A percentile compares a stretch with the other conserved stretches of the same genome.
These are phyloP conservation scores for Taxidea taxus DNA, from an alignment of 2,113 vertebrate species.

Conservation along the genomic window DNA sequence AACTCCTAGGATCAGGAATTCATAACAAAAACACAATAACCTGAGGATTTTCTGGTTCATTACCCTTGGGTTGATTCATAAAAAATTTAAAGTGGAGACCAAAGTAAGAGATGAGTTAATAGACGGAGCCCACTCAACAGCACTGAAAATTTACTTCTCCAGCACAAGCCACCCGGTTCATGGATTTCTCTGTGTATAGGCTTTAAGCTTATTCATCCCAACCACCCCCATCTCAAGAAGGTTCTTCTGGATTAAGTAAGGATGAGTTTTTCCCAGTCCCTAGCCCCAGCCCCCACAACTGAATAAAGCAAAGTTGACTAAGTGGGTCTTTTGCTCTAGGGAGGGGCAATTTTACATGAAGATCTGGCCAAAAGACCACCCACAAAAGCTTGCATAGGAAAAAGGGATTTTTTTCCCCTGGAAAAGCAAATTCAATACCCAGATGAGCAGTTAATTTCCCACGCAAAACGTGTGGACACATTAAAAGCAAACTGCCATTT, in stretches of 20 bases:
- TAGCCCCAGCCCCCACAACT: not conserved
- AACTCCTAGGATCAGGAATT: not conserved
- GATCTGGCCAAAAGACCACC: not conserved
- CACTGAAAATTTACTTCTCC: not conserved
- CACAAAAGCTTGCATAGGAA: not conserved
- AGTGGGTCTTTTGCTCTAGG: not conserved
- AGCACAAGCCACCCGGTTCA: not conserved
- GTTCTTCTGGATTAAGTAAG: not conserved
- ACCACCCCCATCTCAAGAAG: not conserved
- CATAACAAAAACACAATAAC: slow-evolving; percentile 33
- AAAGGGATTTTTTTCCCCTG: not conserved
- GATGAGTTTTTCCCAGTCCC: not conserved
- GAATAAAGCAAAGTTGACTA: not conserved
- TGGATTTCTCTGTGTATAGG: not conserved
- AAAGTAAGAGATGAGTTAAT: not conserved
- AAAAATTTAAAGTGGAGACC: slow-evolving; percentile 3
- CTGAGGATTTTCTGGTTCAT: slow-evolving; percentile 31
- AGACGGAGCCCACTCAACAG: not conserved
- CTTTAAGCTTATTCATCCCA: not conserved
- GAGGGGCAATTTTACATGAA: slow-evolving; percentile 24
- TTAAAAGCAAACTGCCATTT: not conserved
- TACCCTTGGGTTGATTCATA: not conserved
- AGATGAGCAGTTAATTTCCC: slow-evolving; percentile 5
- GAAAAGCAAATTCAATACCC: slow-evolving; percentile 24
- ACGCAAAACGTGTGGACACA: not conserved